Base-by-base conservation (phyloP, 2,888 invertebrate species). In the Leucania comma region DNA sequence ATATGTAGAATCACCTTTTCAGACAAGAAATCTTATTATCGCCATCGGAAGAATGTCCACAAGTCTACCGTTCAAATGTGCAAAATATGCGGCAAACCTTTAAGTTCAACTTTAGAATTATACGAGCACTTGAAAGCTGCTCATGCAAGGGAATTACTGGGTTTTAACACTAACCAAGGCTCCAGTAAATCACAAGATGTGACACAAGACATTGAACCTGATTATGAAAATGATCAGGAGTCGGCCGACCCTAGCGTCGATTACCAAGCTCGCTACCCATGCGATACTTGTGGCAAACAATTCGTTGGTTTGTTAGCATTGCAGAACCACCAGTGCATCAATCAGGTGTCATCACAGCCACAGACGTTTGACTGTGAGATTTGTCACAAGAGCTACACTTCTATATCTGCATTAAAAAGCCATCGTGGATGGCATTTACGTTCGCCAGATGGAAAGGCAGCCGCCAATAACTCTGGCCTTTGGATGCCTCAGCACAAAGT, bases 391-490 rank as follows among this genome's bases (percentile, higher is more conserved):
- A 95, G 96, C 38, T 97, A 97, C 86, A 96, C 96, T 5, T 97
- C 97, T 29, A 97, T 97, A 78, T 96, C 96, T 1, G 97, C 97
- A 0, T 87, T 97, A 63, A 97, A 97, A 78, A 97, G 97, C 80
- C 97, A 97, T 89, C 94, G 97, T 60, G 97, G 97, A 14, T 97
- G 97, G 95, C 97, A 97, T 87, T 95, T 97, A 70, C 96, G 97
- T 29, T 96, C 97, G 1, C 96, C 96, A 4, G 95, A 96, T 78
- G 95, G 96, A 4, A 96, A 96, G 87, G 96, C 96, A 48, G 96
- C 96, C 24, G 96, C 96, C 9, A 96, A 96, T 74, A 96, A 96
- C 70, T 91, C 92, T 35, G 96, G 96, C 0, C 90, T 96, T 4
- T 96, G 96, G 96, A 96, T 96, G 96, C 96, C 96, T 3, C 96